A percentile compares a stretch with the other conserved stretches of the same genome.
phyloP scores from a whole-genome alignment of 2,888 invertebrate species.

The Liodrosophila aerea region DNA sequence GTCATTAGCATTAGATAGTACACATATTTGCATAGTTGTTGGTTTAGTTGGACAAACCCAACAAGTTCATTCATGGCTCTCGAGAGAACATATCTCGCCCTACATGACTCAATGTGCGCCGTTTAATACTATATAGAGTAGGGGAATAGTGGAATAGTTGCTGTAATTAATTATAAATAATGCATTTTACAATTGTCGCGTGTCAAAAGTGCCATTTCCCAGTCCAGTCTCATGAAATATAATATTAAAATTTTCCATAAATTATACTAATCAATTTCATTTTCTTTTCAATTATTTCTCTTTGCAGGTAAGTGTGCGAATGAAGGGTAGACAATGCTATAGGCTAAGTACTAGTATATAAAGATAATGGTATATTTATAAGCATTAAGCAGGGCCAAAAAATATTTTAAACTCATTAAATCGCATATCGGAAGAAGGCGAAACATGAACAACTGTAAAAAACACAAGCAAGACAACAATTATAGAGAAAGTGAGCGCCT shows the following conservation, averaged over 20 bases:
- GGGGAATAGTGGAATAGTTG: background rate
- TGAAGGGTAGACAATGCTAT: slow-evolving; percentile 3
- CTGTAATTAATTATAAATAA: slow-evolving; percentile 36
- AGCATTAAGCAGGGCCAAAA: slow-evolving; percentile 22
- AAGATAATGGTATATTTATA: no score
- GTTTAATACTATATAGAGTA: background rate
- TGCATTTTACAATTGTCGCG: slow-evolving; percentile 42
- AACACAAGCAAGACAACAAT: slow-evolving; percentile 63
- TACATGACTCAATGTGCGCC: slow-evolving; percentile 8
- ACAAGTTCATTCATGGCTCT: slow-evolving; percentile 48
- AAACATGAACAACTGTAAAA: slow-evolving; percentile 5
- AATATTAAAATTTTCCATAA: background rate
- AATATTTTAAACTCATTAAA: slow-evolving; percentile 31
- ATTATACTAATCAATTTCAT: slow-evolving; percentile 20
- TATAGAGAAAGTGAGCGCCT: slow-evolving; percentile 65
- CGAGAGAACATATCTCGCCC: slow-evolving; percentile 22
- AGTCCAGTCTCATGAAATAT: background rate
- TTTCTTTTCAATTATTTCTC: slow-evolving; percentile 15
- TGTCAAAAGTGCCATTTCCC: slow-evolving; percentile 43
- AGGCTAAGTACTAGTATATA: slow-evolving; percentile 42
- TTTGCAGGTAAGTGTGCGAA: slow-evolving; percentile 39
- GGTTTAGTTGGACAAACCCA: slow-evolving; percentile 10
- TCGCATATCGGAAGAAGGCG: slow-evolving; percentile 47
- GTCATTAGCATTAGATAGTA: slow-evolving; percentile 24
- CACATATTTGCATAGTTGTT: slow-evolving; percentile 51